Evolutionary conservation across 2,113 vertebrate species (phyloP).

Genomic region (Lophochroa leadbeateri): DNA sequence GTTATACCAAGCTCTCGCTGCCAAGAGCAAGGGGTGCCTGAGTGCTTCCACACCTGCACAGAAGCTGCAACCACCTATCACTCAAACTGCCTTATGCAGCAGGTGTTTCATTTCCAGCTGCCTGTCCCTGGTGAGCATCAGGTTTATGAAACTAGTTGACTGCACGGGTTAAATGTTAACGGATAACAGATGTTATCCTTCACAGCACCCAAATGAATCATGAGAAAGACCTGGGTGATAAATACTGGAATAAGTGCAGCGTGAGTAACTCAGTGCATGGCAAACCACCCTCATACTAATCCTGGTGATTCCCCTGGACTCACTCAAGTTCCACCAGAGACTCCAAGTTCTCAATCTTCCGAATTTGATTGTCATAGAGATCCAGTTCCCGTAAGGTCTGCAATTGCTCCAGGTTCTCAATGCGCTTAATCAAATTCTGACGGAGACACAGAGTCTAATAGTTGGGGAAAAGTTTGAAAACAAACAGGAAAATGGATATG

Average conservation of each 20-base stretch:
- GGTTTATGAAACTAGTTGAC: neutral
- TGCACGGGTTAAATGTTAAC: neutral
- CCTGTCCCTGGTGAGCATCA: neutral
- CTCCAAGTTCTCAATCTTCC: conserved; percentile 92
- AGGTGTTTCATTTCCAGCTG: neutral
- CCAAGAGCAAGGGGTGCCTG: neutral
- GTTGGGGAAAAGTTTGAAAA: neutral
- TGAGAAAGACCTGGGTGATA: neutral
- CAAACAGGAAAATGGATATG: neutral
- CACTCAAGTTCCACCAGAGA: conserved; percentile 89
- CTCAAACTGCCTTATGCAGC: neutral
- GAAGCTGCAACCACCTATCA: neutral
- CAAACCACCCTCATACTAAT: neutral
- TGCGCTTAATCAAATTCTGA: conserved; percentile 94
- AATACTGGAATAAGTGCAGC: neutral
- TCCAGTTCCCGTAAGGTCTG: conserved; percentile 88
- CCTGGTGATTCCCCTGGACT: conserved; percentile 58
- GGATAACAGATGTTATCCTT: neutral
- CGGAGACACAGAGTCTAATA: conserved; percentile 91
- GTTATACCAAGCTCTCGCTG: accelerated
- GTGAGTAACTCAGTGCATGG: neutral
- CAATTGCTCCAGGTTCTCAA: conserved; percentile 92
- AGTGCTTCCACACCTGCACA: neutral
- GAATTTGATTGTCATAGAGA: conserved; percentile 97
- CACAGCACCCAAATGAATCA: neutral